A percentile compares a stretch with the other conserved stretches of the same genome.
Evolutionary conservation across 1,140 invertebrate genomes (phyloP).

Genomic region (Glossosoma conforme): DNA sequence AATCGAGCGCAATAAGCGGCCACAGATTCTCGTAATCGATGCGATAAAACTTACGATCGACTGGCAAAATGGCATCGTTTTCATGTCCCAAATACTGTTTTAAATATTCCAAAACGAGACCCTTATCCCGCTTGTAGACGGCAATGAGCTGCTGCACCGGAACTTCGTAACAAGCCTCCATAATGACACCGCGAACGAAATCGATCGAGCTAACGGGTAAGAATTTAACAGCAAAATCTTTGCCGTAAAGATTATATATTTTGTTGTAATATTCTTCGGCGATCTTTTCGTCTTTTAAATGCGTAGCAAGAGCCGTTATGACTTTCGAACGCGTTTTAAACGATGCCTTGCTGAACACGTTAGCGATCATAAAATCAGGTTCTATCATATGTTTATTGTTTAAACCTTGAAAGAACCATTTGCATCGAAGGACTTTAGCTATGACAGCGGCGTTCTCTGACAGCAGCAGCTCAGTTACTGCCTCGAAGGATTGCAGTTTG

Average conservation of each 20-base stretch:
- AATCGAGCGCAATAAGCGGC: slow-evolving; percentile 4
- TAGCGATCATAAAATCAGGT: slow-evolving; percentile 18
- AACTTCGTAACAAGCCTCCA: not conserved
- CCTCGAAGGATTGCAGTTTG: slow-evolving; percentile 1
- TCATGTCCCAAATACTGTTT: slow-evolving; percentile 7
- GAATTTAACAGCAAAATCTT: slow-evolving; percentile 12
- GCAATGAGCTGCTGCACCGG: slow-evolving; percentile 4
- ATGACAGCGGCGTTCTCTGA: slow-evolving; percentile 20
- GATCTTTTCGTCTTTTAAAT: slow-evolving; percentile 9
- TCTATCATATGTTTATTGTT: slow-evolving; percentile 13
- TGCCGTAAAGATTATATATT: slow-evolving; percentile 6
- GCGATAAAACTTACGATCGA: too few relatives aligned
- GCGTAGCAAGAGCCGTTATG: slow-evolving; percentile 7
- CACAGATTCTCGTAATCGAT: slow-evolving; percentile 2
- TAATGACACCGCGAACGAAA: slow-evolving; percentile 8
- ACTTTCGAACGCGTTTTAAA: slow-evolving; percentile 14
- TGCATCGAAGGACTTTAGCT: slow-evolving; percentile 7
- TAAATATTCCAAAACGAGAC: slow-evolving; percentile 16
- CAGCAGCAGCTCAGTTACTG: slow-evolving; percentile 16
- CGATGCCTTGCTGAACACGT: slow-evolving; percentile 18
- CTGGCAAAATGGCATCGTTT: not conserved
- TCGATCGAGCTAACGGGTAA: slow-evolving; percentile 15
- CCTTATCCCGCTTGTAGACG: slow-evolving; percentile 17
- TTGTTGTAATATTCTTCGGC: slow-evolving; percentile 16
- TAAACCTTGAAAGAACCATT: slow-evolving; percentile 20